A percentile compares a stretch with the other conserved stretches of the same genome.
phyloP scores from a whole-genome alignment of 2,888 invertebrate species.

The Deilephila elpenor region DNA sequence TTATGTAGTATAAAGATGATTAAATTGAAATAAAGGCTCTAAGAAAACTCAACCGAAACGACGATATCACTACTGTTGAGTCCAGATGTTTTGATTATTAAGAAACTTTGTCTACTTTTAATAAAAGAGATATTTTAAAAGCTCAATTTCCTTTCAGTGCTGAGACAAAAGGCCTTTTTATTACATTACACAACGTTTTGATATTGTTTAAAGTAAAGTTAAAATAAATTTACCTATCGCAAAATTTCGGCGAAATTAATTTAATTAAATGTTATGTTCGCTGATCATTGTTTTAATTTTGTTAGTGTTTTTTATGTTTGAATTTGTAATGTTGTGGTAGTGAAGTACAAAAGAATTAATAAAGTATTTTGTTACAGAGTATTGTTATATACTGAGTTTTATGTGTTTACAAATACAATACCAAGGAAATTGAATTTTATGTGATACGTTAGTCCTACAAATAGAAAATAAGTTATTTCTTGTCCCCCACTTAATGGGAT shows the following conservation, averaged over 20 bases:
- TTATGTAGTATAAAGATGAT: slow-evolving; percentile 5
- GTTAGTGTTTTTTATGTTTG: neutral
- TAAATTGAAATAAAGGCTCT: slow-evolving; percentile 19
- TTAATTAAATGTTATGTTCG: slow-evolving; percentile 21
- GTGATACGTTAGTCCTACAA: too few relatives aligned
- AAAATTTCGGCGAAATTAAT: slow-evolving; percentile 27
- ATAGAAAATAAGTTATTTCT: too few relatives aligned
- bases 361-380: too few relatives aligned
- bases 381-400: too few relatives aligned
- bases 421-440: too few relatives aligned
- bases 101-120: slow-evolving; percentile 31
- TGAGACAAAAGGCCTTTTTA: slow-evolving; percentile 50
- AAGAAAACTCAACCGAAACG: slow-evolving; percentile 19
- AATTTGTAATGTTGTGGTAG: neutral
- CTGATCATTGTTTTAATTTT: slow-evolving; percentile 25
- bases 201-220: slow-evolving; percentile 45
- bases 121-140: slow-evolving; percentile 51
- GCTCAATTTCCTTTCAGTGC: slow-evolving; percentile 52
- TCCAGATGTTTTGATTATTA: slow-evolving; percentile 31
- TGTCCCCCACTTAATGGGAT: too few relatives aligned
- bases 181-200: slow-evolving; percentile 46
- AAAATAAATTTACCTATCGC: slow-evolving; percentile 27
- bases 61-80: slow-evolving; percentile 27
- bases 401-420: too few relatives aligned
- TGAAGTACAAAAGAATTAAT: neutral